These are phyloP conservation scores for Drosophila gunungcola DNA, from an alignment of 1,140 invertebrate genomes.

Conservation along the genomic window DNA sequence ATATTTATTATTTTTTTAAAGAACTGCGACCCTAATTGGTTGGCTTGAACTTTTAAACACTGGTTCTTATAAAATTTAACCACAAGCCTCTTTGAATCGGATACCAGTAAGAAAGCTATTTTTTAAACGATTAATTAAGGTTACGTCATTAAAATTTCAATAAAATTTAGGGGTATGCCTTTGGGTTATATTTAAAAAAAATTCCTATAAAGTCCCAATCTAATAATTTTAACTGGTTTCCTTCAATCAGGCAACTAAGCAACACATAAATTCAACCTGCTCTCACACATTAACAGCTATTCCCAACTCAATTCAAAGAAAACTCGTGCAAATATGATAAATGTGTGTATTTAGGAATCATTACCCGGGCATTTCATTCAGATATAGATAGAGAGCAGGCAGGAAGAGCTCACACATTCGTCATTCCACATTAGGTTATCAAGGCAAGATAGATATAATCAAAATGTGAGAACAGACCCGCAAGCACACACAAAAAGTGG, in stretches of 20 bases:
- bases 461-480: constrained; percentile 22
- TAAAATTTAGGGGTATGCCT: no score
- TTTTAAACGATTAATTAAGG: no score
- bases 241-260: neutral
- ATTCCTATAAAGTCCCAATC: neutral
- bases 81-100: no score
- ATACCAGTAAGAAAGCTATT: no score
- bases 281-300: constrained; percentile 13
- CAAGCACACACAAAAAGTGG: neutral
- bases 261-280: constrained; percentile 8
- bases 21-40: no score
- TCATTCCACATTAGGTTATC: constrained; percentile 47
- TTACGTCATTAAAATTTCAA: no score
- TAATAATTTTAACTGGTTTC: neutral
- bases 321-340: constrained; percentile 45
- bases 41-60: no score
- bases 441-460: constrained; percentile 42
- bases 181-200: no score
- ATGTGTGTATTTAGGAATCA: constrained; percentile 54
- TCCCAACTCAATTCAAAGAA: constrained; percentile 6
- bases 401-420: constrained; percentile 18
- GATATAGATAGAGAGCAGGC: neutral
- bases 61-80: no score
- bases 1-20: neutral
- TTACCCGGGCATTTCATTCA: constrained; percentile 32